Evolutionary conservation across 2,797 vertebrate species (phyloP).

Genomic region (Lutjanus campechanus): DNA sequence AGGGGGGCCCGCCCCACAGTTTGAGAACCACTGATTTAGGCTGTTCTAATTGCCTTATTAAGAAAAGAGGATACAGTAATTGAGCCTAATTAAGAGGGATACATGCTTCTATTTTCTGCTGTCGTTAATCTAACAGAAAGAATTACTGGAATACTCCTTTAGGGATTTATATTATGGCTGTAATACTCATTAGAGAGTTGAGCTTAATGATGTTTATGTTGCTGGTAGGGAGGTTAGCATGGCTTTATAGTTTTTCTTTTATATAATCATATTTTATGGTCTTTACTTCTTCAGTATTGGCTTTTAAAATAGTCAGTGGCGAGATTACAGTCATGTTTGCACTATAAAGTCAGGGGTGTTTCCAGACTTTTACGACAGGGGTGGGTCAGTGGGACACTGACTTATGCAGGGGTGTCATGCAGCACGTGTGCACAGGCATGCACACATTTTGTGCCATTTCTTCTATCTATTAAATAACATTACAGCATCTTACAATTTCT

Average conservation of each 20-base stretch:
- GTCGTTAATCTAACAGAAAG: slow-evolving; percentile 36
- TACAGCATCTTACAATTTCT: too few relatives aligned
- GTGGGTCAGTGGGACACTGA: too few relatives aligned
- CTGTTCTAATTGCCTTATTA: slow-evolving; percentile 32
- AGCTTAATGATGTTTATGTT: slow-evolving; percentile 19
- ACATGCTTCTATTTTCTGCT: slow-evolving; percentile 40
- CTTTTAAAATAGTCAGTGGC: neutral
- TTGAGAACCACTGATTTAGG: too few relatives aligned
- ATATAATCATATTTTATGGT: neutral
- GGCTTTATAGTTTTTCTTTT: neutral
- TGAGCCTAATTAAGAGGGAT: slow-evolving; percentile 49
- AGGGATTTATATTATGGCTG: slow-evolving; percentile 12
- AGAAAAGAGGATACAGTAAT: slow-evolving; percentile 54
- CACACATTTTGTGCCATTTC: too few relatives aligned
- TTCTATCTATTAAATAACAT: too few relatives aligned
- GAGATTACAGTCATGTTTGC: neutral
- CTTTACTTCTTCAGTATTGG: neutral
- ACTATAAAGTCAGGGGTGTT: neutral
- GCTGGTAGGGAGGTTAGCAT: neutral
- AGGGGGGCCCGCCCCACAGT: too few relatives aligned
- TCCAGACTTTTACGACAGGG: too few relatives aligned
- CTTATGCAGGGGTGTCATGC: too few relatives aligned
- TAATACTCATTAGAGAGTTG: slow-evolving; percentile 42
- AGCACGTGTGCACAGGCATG: too few relatives aligned
- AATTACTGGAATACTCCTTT: slow-evolving; percentile 18